Evolutionary conservation across 2,888 invertebrate genomes (phyloP).

Genomic region (Papilio protenor): DNA sequence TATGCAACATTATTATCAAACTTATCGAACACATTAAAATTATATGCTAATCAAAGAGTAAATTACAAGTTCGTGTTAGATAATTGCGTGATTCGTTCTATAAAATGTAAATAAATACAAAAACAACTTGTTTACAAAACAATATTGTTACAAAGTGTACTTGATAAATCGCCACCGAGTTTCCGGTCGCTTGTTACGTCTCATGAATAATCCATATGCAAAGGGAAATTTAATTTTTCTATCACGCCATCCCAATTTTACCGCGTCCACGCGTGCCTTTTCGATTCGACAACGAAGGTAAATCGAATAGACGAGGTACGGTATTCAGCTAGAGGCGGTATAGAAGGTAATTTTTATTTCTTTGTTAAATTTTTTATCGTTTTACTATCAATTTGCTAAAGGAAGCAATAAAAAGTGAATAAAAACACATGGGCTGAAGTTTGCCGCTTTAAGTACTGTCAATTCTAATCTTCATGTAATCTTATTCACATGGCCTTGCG

Average conservation of each 20-base stretch:
- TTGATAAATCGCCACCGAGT: slow-evolving; percentile 54
- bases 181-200: slow-evolving; percentile 61
- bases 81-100: too few relatives aligned
- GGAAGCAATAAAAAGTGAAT: too few relatives aligned
- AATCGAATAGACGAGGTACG: slow-evolving; percentile 29
- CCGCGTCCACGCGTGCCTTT: not conserved
- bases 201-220: slow-evolving; percentile 62
- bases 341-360: not conserved
- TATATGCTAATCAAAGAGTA: too few relatives aligned
- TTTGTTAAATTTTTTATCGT: not conserved
- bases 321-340: not conserved
- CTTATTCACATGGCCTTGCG: too few relatives aligned
- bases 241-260: slow-evolving; percentile 48
- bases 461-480: too few relatives aligned
- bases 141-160: slow-evolving; percentile 52
- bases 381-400: too few relatives aligned
- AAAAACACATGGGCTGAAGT: too few relatives aligned
- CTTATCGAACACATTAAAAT: too few relatives aligned
- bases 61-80: not conserved
- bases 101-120: slow-evolving; percentile 6
- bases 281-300: slow-evolving; percentile 37
- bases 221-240: slow-evolving; percentile 58
- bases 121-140: slow-evolving; percentile 42
- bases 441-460: too few relatives aligned
- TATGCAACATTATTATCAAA: too few relatives aligned